Evolutionary conservation across 2,888 invertebrate genomes (phyloP).

Genomic region (Argyresthia albistria): DNA sequence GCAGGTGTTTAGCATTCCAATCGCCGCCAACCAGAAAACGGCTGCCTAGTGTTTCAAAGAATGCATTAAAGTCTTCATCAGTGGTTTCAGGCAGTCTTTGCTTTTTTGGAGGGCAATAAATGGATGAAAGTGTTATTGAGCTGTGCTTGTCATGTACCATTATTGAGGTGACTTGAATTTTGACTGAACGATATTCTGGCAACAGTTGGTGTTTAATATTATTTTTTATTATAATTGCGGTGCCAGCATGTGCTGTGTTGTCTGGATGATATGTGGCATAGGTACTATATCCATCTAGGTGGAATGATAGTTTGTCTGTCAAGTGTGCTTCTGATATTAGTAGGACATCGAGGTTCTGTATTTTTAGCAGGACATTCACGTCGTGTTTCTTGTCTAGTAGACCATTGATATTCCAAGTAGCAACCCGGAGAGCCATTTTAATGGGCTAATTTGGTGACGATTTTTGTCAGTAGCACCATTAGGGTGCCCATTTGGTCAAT

Average conservation of each 20-base stretch:
- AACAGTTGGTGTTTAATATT: slow-evolving; percentile 6
- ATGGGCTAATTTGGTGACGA: slow-evolving; percentile 7
- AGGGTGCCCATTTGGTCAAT: slow-evolving; percentile 13
- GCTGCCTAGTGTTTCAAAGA: slow-evolving; percentile 5
- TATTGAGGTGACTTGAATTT: slow-evolving; percentile 7
- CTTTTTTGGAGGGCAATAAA: slow-evolving; percentile 10
- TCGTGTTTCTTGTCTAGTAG: slow-evolving; percentile 12
- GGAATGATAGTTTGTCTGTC: neutral
- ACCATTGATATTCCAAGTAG: slow-evolving; percentile 16
- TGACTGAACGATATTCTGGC: neutral
- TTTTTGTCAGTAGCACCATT: slow-evolving; percentile 10
- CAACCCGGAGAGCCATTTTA: slow-evolving; percentile 8
- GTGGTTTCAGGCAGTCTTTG: neutral
- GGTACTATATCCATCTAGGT: neutral
- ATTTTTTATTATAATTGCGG: slow-evolving; percentile 7
- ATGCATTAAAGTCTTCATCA: neutral
- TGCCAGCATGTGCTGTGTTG: slow-evolving; percentile 8
- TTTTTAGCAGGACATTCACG: slow-evolving; percentile 6
- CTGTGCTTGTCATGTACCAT: slow-evolving; percentile 1
- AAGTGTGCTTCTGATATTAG: slow-evolving; percentile 7
- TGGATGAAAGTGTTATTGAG: slow-evolving; percentile 3
- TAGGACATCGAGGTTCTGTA: slow-evolving; percentile 5
- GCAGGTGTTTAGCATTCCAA: slow-evolving; percentile 9
- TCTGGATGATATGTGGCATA: slow-evolving; percentile 8
- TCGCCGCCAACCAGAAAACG: slow-evolving; percentile 10